A percentile compares a stretch with the other conserved stretches of the same genome.
Evolutionary conservation across 2,113 vertebrate genomes (phyloP).

Genomic region (Psophia crepitans): DNA sequence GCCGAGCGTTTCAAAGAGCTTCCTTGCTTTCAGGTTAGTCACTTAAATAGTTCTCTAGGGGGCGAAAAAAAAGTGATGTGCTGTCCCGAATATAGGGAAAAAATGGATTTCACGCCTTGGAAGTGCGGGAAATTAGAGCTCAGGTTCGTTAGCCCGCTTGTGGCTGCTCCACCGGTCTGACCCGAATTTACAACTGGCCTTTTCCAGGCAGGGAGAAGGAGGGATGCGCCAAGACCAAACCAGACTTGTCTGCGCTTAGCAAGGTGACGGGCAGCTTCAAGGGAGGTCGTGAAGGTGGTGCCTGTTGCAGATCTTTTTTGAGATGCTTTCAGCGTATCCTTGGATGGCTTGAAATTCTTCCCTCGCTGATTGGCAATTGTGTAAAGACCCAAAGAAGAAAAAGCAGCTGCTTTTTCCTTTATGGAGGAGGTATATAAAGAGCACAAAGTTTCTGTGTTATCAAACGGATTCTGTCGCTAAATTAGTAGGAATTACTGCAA

Average conservation of each 20-base stretch:
- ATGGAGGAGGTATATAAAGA: background rate
- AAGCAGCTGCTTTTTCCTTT: background rate
- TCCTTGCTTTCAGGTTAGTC: background rate
- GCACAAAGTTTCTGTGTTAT: background rate
- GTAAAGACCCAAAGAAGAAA: background rate
- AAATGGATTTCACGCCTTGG: background rate
- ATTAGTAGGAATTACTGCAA: background rate
- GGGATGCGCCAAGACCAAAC: background rate
- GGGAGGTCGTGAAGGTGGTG: background rate
- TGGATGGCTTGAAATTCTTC: background rate
- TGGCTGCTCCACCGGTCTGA: background rate
- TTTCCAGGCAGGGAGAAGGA: background rate
- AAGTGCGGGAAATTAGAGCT: background rate
- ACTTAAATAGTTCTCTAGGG: background rate
- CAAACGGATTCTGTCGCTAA: background rate
- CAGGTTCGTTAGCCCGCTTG: background rate
- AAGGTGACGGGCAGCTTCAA: background rate
- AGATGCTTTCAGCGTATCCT: background rate
- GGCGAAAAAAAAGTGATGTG: background rate
- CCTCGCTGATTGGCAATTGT: background rate
- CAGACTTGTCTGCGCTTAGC: background rate
- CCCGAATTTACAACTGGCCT: background rate
- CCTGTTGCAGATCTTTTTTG: background rate
- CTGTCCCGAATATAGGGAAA: background rate
- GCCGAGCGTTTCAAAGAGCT: background rate